Evolutionary conservation across 2,797 vertebrate genomes (phyloP), one percentile per base, ranked within the genome.

Genomic region (Leptodactylus fallax): DNA sequence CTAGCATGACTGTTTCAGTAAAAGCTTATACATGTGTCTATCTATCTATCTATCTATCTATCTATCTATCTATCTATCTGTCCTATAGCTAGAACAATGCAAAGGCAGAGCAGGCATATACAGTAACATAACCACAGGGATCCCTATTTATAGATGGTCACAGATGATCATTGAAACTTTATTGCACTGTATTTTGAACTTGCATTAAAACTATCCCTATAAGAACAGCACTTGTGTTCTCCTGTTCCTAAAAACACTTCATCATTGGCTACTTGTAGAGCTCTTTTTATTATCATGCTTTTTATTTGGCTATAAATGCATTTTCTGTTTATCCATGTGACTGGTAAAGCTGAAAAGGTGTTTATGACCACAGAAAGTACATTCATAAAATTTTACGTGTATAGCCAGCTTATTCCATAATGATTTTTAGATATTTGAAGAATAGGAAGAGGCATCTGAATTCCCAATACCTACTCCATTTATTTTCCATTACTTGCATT

Each of bases 331-430:
- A 67, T 67, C 23, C 63, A 27, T 67, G 12, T 67, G 63, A 23
- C 63, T 67, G 63, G 63, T 23, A 67, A 67, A 67, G 63, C 23
- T 27, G n/a, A 27, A 67, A 67, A 67, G 63, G 63, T 67, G 63
- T 67, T 67, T 67, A 67, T 67, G 63, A 67, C 63, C 63, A 67
- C 12, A 27, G 63, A 67, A 67, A 67, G 63, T 67, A 67, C 23
- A 67, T 67, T 67, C 63, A 67, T 67, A 67, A 67, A 67, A 67
- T 27, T 11, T 67, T 25, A 25, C 13, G 23, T 67, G 63, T 25
- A 27, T 27, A 67, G 25, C 63, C 63, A 67, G 58, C 58, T 60
- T 60, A 19, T 60, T 6, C 58, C 5, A 60, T 25, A 67, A 67
- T 25, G 63, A 67, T 67, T 67, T 67, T 27, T 60, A 60, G 58